A percentile compares a stretch with the other conserved stretches of the same genome.
phyloP scores from a whole-genome alignment of 2,113 vertebrate species.

The Entosphenus tridentatus region DNA sequence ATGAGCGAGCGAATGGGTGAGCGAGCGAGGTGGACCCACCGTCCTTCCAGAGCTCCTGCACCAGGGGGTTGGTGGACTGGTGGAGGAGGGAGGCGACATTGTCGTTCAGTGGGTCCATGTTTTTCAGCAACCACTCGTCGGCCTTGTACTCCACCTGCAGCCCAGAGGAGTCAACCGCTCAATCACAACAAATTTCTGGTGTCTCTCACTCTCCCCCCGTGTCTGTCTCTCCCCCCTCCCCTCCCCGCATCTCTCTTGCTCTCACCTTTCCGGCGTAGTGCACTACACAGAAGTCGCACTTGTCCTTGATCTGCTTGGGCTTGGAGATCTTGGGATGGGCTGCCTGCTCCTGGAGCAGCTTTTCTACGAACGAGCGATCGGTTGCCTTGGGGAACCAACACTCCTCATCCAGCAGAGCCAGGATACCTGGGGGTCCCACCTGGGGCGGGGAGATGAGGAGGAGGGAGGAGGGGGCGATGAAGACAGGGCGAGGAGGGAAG shows the following conservation, averaged over 20 bases:
- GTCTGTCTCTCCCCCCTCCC: too few relatives aligned
- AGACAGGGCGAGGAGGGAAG: neutral
- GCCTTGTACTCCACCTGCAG: slow-evolving; percentile 62
- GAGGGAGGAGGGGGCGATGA: neutral
- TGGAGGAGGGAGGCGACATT: slow-evolving; percentile 53
- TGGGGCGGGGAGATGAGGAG: slow-evolving; percentile 12
- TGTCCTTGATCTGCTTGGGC: slow-evolving; percentile 41
- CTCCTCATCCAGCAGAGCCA: slow-evolving; percentile 62
- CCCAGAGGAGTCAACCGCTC: neutral
- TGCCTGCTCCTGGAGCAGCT: slow-evolving; percentile 45
- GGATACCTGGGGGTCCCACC: slow-evolving; percentile 47
- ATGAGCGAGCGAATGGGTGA: too few relatives aligned
- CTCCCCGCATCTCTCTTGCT: too few relatives aligned
- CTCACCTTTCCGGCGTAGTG: slow-evolving; percentile 65
- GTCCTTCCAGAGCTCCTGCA: slow-evolving; percentile 71
- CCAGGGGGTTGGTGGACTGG: slow-evolving; percentile 52
- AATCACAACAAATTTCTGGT: neutral
- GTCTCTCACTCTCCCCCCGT: neutral
- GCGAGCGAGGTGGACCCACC: slow-evolving; percentile 23
- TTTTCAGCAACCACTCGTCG: slow-evolving; percentile 59
- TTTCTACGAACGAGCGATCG: slow-evolving; percentile 61
- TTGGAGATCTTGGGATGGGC: slow-evolving; percentile 52
- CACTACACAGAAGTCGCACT: slow-evolving; percentile 54
- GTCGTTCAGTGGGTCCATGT: slow-evolving; percentile 72
- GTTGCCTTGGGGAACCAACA: slow-evolving; percentile 81